Conservation (phyloP, 2,113 vertebrate genomes). For the Anthoscopus minutus region DNA sequence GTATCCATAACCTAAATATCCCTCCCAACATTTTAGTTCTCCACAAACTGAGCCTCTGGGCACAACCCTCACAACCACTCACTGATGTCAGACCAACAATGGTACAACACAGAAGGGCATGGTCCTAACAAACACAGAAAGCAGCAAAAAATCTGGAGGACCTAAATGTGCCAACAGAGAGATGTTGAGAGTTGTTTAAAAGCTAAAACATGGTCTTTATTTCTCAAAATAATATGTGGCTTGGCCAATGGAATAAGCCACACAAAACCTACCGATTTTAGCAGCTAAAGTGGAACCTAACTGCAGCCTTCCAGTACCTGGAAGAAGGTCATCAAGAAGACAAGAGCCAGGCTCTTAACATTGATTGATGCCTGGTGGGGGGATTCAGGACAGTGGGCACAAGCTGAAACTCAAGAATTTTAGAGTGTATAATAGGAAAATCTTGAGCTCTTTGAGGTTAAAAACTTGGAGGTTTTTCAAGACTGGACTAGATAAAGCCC, state of each 20-base stretch:
- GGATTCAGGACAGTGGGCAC: rapidly evolving
- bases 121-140: not conserved
- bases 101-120: rapidly evolving
- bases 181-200: not conserved
- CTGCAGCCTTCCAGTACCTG: not conserved
- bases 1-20: not conserved
- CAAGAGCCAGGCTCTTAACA: not conserved
- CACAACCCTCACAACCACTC: not conserved
- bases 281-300: not conserved
- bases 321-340: not conserved
- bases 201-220: not conserved
- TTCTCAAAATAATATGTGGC: not conserved
- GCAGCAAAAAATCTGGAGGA: not conserved
- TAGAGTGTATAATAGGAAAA: not conserved
- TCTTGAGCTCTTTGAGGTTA: not conserved
- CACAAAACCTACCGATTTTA: not conserved
- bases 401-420: not conserved
- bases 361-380: not conserved
- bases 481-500: not conserved
- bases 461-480: not conserved
- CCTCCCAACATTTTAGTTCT: not conserved
- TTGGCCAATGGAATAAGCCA: not conserved
- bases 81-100: not conserved
- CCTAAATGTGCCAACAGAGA: not conserved
- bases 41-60: not conserved